Base-by-base conservation (phyloP, 2,797 vertebrate genomes). In the Spatula versicolor region DNA sequence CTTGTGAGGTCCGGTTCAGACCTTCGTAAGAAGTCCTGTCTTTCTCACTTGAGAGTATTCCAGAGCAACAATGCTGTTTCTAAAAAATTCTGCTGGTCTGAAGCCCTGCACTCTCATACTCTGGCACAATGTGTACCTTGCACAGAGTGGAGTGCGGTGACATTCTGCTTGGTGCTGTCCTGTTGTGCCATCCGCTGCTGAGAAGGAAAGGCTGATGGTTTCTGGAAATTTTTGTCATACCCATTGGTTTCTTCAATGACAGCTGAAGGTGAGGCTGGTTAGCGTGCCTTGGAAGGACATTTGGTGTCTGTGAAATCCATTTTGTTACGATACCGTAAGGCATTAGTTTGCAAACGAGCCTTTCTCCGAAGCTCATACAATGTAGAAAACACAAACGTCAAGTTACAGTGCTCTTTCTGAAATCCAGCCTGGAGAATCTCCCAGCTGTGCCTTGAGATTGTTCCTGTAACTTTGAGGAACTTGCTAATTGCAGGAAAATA, bases 361-460 rank as follows among this genome's bases (percentile, higher is more conserved):
- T 83, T 43, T 79, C 33, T 93, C 48, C 74, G 26, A 48, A 89
- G 52, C 39, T 50, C 52, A 52, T 62, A 59, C 39, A 88, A 86
- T 37, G 14, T 2, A 43, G 54, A 26, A 26, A 90, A 67, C 12
- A 64, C n/a, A 25, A 82, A 5, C 0, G 0, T 68, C 20, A 3
- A 35, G 37, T 3, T 83, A 41, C 16, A 68, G 2, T 11, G 14
- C 14, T 50, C 19, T 30, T 37, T 21, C 67, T 8, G 21, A 37
- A 37, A 4, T 30, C 13, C 33, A 52, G 33, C 33, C 11, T 21
- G 33, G 46, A 52, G 35, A 39, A 13, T 11, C 33, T 37, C 13
- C 13, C 21, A 15, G 19, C 21, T 45, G 28, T 20, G 5, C 41
- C 33, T 22, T 35, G 26, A 25, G 25, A 50, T 28, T 37, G 26